Evolutionary conservation across 2,888 invertebrate genomes (phyloP).

Genomic region (Drosophila ustulata): DNA sequence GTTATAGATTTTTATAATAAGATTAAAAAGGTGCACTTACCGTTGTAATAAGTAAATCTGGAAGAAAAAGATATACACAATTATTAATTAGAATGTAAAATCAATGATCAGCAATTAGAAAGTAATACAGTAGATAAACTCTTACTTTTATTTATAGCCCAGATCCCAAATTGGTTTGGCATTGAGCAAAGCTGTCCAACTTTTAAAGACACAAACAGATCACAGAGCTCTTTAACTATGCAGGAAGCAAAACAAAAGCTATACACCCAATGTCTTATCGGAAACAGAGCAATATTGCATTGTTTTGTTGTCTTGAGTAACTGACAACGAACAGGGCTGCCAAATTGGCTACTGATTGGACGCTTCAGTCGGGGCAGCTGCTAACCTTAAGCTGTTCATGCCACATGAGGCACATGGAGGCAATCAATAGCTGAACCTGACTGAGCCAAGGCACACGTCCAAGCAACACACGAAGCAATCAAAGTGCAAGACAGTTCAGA

Average conservation of each 20-base stretch:
- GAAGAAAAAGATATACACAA: background rate
- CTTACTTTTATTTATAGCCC: background rate
- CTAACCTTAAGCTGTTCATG: constrained; percentile 31
- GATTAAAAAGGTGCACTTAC: background rate
- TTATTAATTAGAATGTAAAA: background rate
- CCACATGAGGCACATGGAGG: constrained; percentile 16
- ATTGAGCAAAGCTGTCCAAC: background rate
- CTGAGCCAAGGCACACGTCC: background rate
- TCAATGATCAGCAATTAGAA: background rate
- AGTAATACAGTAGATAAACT: background rate
- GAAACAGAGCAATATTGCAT: constrained; percentile 1
- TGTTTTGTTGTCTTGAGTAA: constrained; percentile 12
- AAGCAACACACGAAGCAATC: constrained; percentile 26
- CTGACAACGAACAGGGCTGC: constrained; percentile 35
- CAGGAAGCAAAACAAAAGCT: constrained; percentile 2
- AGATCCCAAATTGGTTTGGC: background rate
- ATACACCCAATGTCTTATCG: background rate
- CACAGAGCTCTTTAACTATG: constrained; percentile 8
- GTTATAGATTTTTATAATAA: background rate
- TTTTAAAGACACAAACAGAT: background rate
- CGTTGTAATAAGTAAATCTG: background rate
- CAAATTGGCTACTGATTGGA: constrained; percentile 44
- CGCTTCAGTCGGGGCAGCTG: background rate
- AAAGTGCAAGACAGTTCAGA: constrained; percentile 33
- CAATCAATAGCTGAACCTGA: constrained; percentile 19